A percentile compares a stretch with the other conserved stretches of the same genome.
phyloP scores from a whole-genome alignment of 2,888 invertebrate species.

The Cerceris ruficornis region DNA sequence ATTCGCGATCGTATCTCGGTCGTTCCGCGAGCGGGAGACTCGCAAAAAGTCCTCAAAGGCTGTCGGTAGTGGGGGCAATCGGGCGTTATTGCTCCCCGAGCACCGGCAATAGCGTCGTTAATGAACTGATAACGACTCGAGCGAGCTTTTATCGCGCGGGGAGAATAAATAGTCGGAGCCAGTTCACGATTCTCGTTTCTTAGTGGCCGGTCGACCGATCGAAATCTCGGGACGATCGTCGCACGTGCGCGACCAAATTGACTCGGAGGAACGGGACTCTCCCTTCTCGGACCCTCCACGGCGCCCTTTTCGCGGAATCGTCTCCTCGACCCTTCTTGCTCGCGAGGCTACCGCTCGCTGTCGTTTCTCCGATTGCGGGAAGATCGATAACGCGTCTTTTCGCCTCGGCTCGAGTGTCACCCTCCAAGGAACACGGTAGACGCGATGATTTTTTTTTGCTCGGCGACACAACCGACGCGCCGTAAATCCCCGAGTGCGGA shows the following conservation, averaged over 20 bases:
- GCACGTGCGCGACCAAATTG: constrained; percentile 46
- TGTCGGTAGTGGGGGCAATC: neutral
- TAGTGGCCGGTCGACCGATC: constrained; percentile 16
- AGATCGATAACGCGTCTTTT: too few relatives aligned
- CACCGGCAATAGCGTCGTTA: constrained; percentile 2
- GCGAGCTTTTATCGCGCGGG: constrained; percentile 12
- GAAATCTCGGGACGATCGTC: constrained; percentile 30
- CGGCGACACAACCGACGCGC: too few relatives aligned
- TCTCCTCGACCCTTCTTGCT: neutral
- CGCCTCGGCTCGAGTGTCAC: too few relatives aligned
- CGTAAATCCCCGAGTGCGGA: too few relatives aligned
- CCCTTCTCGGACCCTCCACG: constrained; percentile 10
- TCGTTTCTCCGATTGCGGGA: too few relatives aligned
- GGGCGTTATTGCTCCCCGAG: neutral
- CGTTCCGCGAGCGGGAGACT: neutral
- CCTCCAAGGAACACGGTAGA: too few relatives aligned
- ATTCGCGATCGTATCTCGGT: neutral
- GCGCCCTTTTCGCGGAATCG: constrained; percentile 5
- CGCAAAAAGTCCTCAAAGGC: neutral
- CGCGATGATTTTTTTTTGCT: too few relatives aligned
- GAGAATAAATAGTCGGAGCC: constrained; percentile 27
- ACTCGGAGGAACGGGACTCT: constrained; percentile 11
- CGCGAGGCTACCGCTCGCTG: too few relatives aligned
- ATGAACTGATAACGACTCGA: constrained; percentile 27
- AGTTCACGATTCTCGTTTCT: too few relatives aligned